Conservation (phyloP, 2,797 vertebrate species). For the Petrocephalus sullivani region DNA sequence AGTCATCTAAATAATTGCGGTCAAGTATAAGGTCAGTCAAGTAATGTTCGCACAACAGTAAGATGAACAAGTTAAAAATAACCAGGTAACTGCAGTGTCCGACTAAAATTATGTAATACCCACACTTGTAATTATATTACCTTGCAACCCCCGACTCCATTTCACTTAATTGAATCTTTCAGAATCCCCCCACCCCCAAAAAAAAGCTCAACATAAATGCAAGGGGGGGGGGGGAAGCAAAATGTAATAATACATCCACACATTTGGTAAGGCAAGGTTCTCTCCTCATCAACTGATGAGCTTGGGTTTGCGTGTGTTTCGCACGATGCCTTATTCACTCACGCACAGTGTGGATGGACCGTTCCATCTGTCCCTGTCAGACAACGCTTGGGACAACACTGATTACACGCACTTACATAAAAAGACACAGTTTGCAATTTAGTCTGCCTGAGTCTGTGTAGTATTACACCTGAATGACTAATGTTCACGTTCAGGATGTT, state of each 20-base stretch:
- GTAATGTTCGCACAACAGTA: conserved; percentile 11
- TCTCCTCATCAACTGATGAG: conserved; percentile 15
- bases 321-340: neutral
- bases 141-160: neutral
- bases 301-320: conserved; percentile 18
- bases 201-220: conserved; percentile 47
- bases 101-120: conserved; percentile 9
- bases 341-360: neutral
- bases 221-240: conserved; percentile 53
- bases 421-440: conserved; percentile 9
- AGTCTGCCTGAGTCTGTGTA: conserved; percentile 15
- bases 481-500: neutral
- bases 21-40: conserved; percentile 27
- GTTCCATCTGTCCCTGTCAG: neutral
- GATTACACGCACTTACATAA: neutral
- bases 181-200: conserved; percentile 14
- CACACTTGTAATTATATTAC: neutral
- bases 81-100: conserved; percentile 8
- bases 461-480: neutral
- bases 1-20: conserved; percentile 6
- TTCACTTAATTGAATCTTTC: conserved; percentile 12
- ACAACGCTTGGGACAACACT: neutral
- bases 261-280: conserved; percentile 58
- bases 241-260: conserved; percentile 36
- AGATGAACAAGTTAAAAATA: conserved; percentile 21